Evolutionary conservation across 2,797 vertebrate species (phyloP), one percentile per base, ranked within the genome.

Genomic region (Manis pentadactyla): DNA sequence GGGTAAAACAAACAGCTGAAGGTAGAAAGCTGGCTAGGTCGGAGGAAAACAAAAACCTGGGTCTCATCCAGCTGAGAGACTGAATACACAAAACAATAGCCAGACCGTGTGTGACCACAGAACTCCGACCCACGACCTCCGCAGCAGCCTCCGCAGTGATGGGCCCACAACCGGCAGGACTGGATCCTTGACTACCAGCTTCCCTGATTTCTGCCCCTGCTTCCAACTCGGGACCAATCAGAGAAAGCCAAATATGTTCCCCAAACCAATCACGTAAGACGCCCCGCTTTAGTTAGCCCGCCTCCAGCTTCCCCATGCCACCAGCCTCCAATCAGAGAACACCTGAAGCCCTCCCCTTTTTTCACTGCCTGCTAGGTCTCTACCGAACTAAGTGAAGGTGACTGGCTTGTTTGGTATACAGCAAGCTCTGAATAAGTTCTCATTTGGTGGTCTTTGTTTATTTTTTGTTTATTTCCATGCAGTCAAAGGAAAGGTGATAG

Each of bases 191-290:
- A 69, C 77, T 23, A 19, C 92, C 90, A 49, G 51, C 69, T 82
- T 73, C 92, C 92, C 57, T 85, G 5, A 57, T 64, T 86, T 92
- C 73, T 31, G 49, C 82, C 46, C 37, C 83, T 7, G 69, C 82
- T 87, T 71, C 87, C 81, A 90, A 87, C 78, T 89, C 66, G 7
- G 71, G 87, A 8, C 97, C 96, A 96, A 96, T 97, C 86, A 66
- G 95, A 96, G 85, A 31, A 61, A 93, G 96, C 95, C 96, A 94
- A 85, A 96, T 90, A n/a, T 51, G 75, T 73, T 51, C 34, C 92
- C 39, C 21, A n/a, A 75, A 0, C 96, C 95, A 90, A 95, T 92
- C 96, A 75, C n/a, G 5, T n/a, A 27, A 59, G 89, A 46, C 1
- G 64, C 25, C n/a, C 68, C 39, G 27, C 53, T 86, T 75, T 31